Evolutionary conservation across 2,797 vertebrate species (phyloP).

Genomic region (Malurus leucopterus): DNA sequence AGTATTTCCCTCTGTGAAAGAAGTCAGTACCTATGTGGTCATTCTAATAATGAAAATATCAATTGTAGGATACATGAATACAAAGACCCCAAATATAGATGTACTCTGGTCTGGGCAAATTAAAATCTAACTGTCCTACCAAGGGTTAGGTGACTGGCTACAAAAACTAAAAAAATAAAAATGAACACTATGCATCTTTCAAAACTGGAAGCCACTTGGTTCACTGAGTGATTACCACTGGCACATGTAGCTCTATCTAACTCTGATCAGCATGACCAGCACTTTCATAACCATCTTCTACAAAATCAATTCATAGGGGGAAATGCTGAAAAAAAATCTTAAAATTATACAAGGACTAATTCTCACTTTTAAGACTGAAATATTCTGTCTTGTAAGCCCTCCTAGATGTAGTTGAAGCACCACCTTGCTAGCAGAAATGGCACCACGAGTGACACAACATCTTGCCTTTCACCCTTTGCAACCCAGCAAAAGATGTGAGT

Average conservation of each 20-base stretch:
- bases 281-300: background rate
- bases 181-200: background rate
- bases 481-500: background rate
- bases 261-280: background rate
- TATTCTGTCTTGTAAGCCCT: background rate
- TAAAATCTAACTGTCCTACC: background rate
- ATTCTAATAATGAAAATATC: background rate
- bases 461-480: background rate
- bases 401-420: background rate
- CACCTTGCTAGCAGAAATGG: background rate
- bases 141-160: background rate
- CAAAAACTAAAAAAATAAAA: background rate
- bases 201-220: background rate
- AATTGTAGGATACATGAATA: background rate
- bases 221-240: background rate
- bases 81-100: background rate
- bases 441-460: background rate
- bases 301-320: background rate
- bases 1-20: background rate
- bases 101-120: background rate
- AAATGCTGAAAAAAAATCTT: background rate
- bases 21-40: background rate
- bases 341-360: background rate
- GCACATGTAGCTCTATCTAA: background rate
- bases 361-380: background rate